These are phyloP conservation scores for Ariopsis seemanni DNA, from an alignment of 2,113 vertebrate species.

Conservation along the genomic window DNA sequence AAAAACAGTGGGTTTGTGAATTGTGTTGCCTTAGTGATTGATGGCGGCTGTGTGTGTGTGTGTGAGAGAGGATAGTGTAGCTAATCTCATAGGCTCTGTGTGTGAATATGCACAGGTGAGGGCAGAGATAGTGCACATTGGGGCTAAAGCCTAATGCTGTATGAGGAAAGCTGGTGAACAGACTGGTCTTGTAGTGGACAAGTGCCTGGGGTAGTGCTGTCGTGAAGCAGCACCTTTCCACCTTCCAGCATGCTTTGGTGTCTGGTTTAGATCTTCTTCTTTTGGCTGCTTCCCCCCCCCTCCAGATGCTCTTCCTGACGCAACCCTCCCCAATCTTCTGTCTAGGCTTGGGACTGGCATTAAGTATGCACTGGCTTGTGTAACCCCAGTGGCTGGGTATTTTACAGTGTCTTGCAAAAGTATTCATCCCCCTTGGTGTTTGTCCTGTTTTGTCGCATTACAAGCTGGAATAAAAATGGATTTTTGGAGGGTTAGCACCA, in stretches of 20 bases:
- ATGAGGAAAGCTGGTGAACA: background rate
- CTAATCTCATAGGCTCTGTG: background rate
- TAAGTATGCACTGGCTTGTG: no score
- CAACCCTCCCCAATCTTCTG: no score
- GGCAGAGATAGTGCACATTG: background rate
- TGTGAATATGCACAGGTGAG: background rate
- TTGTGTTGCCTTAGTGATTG: conserved; percentile 18
- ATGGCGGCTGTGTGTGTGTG: background rate
- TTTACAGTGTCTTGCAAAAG: no score
- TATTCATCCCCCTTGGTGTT: no score
- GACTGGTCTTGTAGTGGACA: background rate
- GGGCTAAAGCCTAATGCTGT: background rate
- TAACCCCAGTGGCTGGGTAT: no score
- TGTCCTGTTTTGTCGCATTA: no score
- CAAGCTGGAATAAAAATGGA: no score
- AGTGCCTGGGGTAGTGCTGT: background rate
- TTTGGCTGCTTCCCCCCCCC: no score
- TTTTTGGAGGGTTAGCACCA: no score
- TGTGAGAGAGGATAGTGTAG: background rate
- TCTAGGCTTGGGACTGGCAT: no score
- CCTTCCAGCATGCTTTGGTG: background rate
- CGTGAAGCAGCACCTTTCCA: background rate
- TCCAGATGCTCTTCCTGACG: no score
- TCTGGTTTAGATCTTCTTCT: background rate
- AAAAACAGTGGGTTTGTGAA: conserved; percentile 9